These are phyloP conservation scores for Rhadinocentrus ornatus DNA, from an alignment of 2,797 vertebrate genomes.

Conservation along the genomic window DNA sequence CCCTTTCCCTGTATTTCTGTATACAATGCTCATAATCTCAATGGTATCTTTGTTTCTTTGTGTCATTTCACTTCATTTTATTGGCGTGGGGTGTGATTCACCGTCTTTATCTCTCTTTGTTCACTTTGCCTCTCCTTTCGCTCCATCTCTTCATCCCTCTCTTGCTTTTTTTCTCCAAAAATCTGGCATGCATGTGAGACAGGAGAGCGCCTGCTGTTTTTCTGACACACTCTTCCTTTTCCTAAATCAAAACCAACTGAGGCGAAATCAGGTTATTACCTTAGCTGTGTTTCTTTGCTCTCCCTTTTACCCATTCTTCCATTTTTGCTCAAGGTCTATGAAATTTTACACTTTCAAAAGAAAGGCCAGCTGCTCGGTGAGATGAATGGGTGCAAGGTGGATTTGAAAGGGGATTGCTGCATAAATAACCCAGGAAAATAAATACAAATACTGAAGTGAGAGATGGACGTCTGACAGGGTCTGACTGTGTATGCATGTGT, in stretches of 20 bases:
- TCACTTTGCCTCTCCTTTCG: slow-evolving; percentile 62
- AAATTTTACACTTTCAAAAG: slow-evolving; percentile 70
- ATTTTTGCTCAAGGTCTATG: slow-evolving; percentile 69
- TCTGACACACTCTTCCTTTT: slow-evolving; percentile 78
- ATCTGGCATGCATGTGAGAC: slow-evolving; percentile 70
- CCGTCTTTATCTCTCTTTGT: slow-evolving; percentile 66
- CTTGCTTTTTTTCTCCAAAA: slow-evolving; percentile 54
- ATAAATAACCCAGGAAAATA: slow-evolving; percentile 60
- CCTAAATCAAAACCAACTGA: slow-evolving; percentile 80
- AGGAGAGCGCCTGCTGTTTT: slow-evolving; percentile 72
- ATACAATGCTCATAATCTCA: slow-evolving; percentile 56
- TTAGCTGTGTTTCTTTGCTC: slow-evolving; percentile 59
- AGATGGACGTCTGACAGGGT: slow-evolving; percentile 51
- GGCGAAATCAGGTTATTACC: slow-evolving; percentile 79
- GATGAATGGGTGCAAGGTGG: slow-evolving; percentile 41
- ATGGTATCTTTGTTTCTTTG: slow-evolving; percentile 67
- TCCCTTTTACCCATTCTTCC: slow-evolving; percentile 48
- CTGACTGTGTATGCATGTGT: slow-evolving; percentile 20
- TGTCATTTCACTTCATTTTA: slow-evolving; percentile 71
- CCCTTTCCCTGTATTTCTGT: slow-evolving; percentile 27
- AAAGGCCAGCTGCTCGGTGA: slow-evolving; percentile 63
- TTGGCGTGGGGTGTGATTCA: slow-evolving; percentile 64
- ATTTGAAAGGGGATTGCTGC: slow-evolving; percentile 62
- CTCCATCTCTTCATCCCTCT: slow-evolving; percentile 52
- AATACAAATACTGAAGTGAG: slow-evolving; percentile 48